A percentile compares a stretch with the other conserved stretches of the same genome.
Conservation (phyloP, 2,113 vertebrate species). For the Apeltes quadracus region DNA sequence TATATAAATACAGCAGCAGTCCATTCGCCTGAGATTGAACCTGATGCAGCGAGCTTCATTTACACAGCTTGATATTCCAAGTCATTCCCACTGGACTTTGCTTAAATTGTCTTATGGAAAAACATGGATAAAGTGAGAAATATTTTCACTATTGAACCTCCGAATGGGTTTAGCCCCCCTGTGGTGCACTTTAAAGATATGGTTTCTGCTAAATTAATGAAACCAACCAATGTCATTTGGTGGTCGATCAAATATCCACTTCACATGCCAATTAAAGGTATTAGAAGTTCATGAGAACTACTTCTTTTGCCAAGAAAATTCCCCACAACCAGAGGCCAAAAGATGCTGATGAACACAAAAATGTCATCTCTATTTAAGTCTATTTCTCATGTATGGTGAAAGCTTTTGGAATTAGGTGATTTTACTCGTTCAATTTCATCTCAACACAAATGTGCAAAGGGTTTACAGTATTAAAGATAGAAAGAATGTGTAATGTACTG, state of each 20-base stretch:
- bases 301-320: neutral
- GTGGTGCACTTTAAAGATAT: neutral
- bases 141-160: neutral
- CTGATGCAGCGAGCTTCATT: neutral
- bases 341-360: slow-evolving; percentile 39
- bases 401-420: neutral
- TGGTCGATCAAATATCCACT: neutral
- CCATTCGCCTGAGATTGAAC: neutral
- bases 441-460: neutral
- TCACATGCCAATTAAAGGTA: neutral
- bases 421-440: neutral
- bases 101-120: neutral
- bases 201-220: neutral
- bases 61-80: neutral
- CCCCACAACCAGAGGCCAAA: slow-evolving; percentile 1
- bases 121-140: neutral
- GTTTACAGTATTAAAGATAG: neutral
- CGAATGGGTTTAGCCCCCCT: neutral
- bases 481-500: neutral
- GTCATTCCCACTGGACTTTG: neutral
- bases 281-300: slow-evolving; percentile 49
- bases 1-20: neutral
- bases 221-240: neutral
- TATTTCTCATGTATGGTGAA: neutral
- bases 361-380: neutral